Base-by-base conservation (phyloP, 2,113 vertebrate species). In the Clinocottus analis region DNA sequence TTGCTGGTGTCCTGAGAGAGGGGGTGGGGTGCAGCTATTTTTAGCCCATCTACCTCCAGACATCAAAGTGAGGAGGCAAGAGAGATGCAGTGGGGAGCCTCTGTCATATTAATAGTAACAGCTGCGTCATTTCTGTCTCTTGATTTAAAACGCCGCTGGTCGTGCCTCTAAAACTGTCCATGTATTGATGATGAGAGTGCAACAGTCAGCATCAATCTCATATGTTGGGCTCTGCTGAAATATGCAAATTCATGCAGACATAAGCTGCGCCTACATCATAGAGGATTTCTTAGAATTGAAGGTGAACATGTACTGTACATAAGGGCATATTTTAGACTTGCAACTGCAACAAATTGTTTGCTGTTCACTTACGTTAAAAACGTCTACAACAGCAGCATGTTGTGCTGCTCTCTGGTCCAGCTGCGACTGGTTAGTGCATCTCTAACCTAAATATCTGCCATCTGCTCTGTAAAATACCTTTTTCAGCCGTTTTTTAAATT, bases 81-180 rank as follows among this genome's bases (percentile, higher is more conserved):
- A 76, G 56, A 49, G 66, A 59, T 79, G 79, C 72, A 60, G 68
- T 77, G 81, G 85, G 84, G 88, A 77, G 62, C 87, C 84, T 31
- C 37, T 63, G 69, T 60, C 87, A 81, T 85, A 83, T 62, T 76
- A 89, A 91, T 92, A 92, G 91, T 66, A 84, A 66, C 80, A 72
- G 85, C 81, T 80, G 85, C 82, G 79, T 89, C 90, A 87, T 80
- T 73, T 37, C 81, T 71, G 55, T 72, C 59, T 82, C 67, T 69
- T 55, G 61, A 85, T 87, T 86, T 84, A 77, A 80, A 78, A 73
- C 65, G 19, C 14, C 2, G 51, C 72, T 14, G 55, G 49, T 47
- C 56, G 43, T 58, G 60, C 60, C 55, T 77, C 49, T 55, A 39
- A 75, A 71, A 55, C 59, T 65, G 45, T 71, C 59, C 16, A 27